phyloP scores from a whole-genome alignment of 1,140 invertebrate species.

The Nasonia giraulti region DNA sequence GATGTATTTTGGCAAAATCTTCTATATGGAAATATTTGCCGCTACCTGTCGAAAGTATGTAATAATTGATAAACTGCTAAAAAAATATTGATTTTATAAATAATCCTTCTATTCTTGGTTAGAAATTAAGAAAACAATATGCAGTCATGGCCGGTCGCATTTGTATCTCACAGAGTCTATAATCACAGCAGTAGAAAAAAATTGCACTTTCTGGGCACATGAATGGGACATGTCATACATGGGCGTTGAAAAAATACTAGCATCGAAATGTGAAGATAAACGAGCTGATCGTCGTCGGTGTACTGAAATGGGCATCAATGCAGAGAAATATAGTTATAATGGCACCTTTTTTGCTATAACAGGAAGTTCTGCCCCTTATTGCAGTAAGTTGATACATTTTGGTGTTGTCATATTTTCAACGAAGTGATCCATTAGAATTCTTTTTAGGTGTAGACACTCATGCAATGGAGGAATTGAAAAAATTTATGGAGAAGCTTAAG shows the following conservation, averaged over 20 bases:
- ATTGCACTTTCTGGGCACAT: conserved; percentile 75
- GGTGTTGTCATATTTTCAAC: background rate
- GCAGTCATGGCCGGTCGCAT: conserved; percentile 77
- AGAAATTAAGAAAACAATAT: conserved; percentile 73
- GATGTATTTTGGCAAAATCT: background rate
- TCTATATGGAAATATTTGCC: conserved; percentile 21
- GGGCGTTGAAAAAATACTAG: conserved; percentile 57
- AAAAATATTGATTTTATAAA: no score
- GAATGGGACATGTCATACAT: conserved; percentile 73
- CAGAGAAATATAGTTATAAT: conserved; percentile 43
- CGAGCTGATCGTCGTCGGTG: conserved; percentile 51
- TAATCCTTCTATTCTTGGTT: background rate
- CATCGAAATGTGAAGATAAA: conserved; percentile 53
- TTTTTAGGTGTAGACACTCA: background rate
- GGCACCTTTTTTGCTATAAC: conserved; percentile 54
- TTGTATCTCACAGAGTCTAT: conserved; percentile 77
- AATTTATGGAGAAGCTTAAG: no score
- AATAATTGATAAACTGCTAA: conserved; percentile 55
- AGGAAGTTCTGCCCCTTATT: conserved; percentile 49
- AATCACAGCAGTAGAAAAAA: conserved; percentile 62
- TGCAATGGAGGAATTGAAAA: background rate
- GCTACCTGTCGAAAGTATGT: conserved; percentile 62
- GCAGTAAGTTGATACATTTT: conserved; percentile 41
- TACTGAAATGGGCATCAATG: conserved; percentile 59
- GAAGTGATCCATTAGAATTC: background rate